Conservation (phyloP, 1,140 invertebrate species). For the Rhynchophorus ferrugineus region DNA sequence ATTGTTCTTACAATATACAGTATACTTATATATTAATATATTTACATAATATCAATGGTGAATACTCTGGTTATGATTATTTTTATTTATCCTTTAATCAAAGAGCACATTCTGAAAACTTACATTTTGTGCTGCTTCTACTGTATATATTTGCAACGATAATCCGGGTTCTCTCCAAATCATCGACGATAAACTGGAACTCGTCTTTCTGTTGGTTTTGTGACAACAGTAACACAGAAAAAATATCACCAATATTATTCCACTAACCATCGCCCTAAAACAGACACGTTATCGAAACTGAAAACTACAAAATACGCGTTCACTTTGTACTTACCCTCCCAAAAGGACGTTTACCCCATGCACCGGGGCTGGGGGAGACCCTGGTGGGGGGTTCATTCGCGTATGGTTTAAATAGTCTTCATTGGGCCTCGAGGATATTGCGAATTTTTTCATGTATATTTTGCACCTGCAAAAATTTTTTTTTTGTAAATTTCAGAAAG, state of each 20-base stretch:
- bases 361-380: slow-evolving; percentile 40
- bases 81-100: too few relatives aligned
- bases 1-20: too few relatives aligned
- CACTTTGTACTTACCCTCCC: slow-evolving; percentile 48
- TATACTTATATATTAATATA: too few relatives aligned
- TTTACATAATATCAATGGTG: too few relatives aligned
- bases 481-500: background rate
- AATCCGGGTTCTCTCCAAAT: slow-evolving; percentile 53
- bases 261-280: slow-evolving; percentile 55
- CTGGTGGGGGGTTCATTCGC: slow-evolving; percentile 37
- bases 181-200: slow-evolving; percentile 49
- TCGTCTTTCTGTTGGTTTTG: slow-evolving; percentile 52
- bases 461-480: slow-evolving; percentile 31
- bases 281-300: background rate
- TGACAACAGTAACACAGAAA: slow-evolving; percentile 60
- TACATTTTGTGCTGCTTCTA: slow-evolving; percentile 51
- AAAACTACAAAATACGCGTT: too few relatives aligned
- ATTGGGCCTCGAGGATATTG: slow-evolving; percentile 36
- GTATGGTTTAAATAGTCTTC: slow-evolving; percentile 35
- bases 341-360: slow-evolving; percentile 56
- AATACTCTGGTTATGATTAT: too few relatives aligned
- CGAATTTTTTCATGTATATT: slow-evolving; percentile 41
- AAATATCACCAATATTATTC: slow-evolving; percentile 52
- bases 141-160: slow-evolving; percentile 57
- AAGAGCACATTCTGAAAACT: too few relatives aligned